A percentile compares a stretch with the other conserved stretches of the same genome.
Conservation (phyloP, 2,797 vertebrate species). For the Manis pentadactyla region DNA sequence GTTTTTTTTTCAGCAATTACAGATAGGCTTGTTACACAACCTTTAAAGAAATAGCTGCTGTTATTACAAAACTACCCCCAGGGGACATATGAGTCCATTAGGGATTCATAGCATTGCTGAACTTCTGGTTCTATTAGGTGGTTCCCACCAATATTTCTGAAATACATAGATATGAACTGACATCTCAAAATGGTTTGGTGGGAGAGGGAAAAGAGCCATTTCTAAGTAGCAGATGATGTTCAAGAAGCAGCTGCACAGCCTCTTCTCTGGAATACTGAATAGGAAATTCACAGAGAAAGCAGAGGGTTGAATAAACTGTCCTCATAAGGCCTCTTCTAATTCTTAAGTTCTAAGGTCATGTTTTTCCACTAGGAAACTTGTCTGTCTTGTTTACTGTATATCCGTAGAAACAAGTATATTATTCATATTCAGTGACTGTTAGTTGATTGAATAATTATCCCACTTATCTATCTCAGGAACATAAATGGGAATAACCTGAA, state of each 20-base stretch:
- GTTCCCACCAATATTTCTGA: constrained; percentile 57
- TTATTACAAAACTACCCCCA: constrained; percentile 63
- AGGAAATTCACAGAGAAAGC: constrained; percentile 32
- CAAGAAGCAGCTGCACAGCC: not conserved
- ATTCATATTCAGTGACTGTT: constrained; percentile 55
- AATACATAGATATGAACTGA: constrained; percentile 36
- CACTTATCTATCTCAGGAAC: constrained; percentile 44
- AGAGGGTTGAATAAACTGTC: constrained; percentile 21
- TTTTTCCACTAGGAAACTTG: constrained; percentile 57
- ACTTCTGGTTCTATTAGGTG: constrained; percentile 50
- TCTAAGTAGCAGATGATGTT: constrained; percentile 53
- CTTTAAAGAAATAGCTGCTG: constrained; percentile 57
- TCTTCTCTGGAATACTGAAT: not conserved
- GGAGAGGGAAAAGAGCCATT: not conserved
- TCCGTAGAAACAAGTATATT: constrained; percentile 46
- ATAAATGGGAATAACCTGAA: constrained; percentile 51
- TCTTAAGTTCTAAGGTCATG: constrained; percentile 52
- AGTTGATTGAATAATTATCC: constrained; percentile 15
- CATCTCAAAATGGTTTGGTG: constrained; percentile 7
- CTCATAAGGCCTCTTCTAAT: constrained; percentile 23
- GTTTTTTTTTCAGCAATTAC: constrained; percentile 37
- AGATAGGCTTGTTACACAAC: constrained; percentile 67
- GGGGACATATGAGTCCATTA: constrained; percentile 48
- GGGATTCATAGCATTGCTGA: constrained; percentile 50
- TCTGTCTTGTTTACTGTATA: constrained; percentile 54